A percentile compares a stretch with the other conserved stretches of the same genome.
phyloP scores from a whole-genome alignment of 37 sponge, comb jelly and placozoan species.

The Dysidea cf. avara region DNA sequence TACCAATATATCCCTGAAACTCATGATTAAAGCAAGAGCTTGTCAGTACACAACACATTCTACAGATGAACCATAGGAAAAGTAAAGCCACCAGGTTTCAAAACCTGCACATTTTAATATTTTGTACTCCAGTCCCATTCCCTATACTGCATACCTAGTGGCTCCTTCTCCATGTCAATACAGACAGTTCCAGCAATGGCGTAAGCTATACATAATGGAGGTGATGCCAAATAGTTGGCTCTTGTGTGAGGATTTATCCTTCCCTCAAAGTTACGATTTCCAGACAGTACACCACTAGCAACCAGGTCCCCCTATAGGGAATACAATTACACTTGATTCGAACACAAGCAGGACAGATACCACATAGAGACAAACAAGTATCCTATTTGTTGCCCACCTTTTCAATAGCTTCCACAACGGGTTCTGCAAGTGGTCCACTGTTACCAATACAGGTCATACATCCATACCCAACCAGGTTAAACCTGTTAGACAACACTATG shows the following conservation, averaged over 20 bases:
- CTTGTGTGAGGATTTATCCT: constrained; percentile 90
- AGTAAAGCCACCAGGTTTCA: too few relatives aligned
- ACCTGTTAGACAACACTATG: constrained; percentile 34
- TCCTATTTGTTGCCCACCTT: constrained; percentile 16
- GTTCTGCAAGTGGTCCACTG: constrained; percentile 82
- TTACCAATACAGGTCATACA: constrained; percentile 95
- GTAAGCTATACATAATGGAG: constrained; percentile 91
- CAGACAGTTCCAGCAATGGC: constrained; percentile 88
- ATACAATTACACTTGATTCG: too few relatives aligned
- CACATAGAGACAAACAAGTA: too few relatives aligned
- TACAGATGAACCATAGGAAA: too few relatives aligned
- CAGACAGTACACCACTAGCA: constrained; percentile 84
- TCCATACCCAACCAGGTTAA: constrained; percentile 83
- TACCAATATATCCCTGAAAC: too few relatives aligned
- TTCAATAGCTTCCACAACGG: constrained; percentile 70
- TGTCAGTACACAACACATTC: too few relatives aligned
- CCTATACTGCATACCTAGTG: constrained; percentile 54
- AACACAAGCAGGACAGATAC: too few relatives aligned
- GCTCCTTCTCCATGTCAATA: constrained; percentile 91
- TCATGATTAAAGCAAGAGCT: too few relatives aligned
- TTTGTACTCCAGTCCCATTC: not conserved
- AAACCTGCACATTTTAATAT: not conserved
- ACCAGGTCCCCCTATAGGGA: constrained; percentile 77
- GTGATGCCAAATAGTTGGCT: constrained; percentile 95
- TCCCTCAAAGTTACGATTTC: constrained; percentile 95